These are phyloP conservation scores for Drosophila mettleri DNA, from an alignment of 2,888 invertebrate species.

Conservation along the genomic window DNA sequence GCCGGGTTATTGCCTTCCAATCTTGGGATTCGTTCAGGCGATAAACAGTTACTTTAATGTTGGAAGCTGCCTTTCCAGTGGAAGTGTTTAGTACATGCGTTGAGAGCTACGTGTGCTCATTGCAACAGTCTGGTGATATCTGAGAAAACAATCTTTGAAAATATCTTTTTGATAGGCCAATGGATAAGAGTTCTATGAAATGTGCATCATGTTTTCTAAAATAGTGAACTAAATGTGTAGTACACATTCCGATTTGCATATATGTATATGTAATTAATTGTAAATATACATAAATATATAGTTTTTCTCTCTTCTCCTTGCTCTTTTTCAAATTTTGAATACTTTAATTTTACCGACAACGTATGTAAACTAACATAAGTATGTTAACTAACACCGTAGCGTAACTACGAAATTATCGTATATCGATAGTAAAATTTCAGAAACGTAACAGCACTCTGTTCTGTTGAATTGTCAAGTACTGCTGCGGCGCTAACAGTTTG, in stretches of 20 bases:
- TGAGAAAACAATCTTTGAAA: slow-evolving; percentile 5
- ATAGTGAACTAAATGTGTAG: too few relatives aligned
- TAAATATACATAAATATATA: too few relatives aligned
- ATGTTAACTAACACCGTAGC: neutral
- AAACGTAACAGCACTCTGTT: neutral
- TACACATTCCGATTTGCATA: too few relatives aligned
- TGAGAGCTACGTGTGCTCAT: slow-evolving; percentile 85
- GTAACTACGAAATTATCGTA: neutral
- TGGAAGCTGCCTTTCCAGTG: slow-evolving; percentile 88
- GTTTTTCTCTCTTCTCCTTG: too few relatives aligned
- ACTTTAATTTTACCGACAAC: neutral
- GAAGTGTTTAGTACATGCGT: slow-evolving; percentile 91
- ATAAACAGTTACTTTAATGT: slow-evolving; percentile 89
- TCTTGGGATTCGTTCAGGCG: slow-evolving; percentile 86
- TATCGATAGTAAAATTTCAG: slow-evolving; percentile 25
- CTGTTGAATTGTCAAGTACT: slow-evolving; percentile 30
- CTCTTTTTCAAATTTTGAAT: too few relatives aligned
- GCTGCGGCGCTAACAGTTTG: slow-evolving; percentile 13
- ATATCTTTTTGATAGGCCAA: slow-evolving; percentile 1
- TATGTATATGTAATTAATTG: too few relatives aligned
- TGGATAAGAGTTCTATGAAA: slow-evolving; percentile 10
- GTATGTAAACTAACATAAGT: neutral
- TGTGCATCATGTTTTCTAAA: neutral
- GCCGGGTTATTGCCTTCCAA: slow-evolving; percentile 90
- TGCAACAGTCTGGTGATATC: slow-evolving; percentile 2